Evolutionary conservation across 2,797 vertebrate species (phyloP).

Genomic region (Eurystomus glaucurus): DNA sequence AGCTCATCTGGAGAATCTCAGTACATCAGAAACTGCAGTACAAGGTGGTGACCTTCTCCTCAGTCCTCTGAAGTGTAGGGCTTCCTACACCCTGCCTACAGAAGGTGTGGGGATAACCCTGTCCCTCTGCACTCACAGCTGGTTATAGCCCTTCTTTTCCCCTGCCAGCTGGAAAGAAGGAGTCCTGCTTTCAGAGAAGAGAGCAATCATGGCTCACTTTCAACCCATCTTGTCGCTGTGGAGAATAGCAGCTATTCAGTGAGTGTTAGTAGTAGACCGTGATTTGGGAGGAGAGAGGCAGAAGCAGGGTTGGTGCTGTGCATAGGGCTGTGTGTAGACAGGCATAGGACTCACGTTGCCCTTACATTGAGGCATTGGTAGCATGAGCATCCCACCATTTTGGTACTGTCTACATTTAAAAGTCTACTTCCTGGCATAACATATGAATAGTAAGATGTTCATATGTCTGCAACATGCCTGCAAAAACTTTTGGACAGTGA

Average conservation of each 20-base stretch:
- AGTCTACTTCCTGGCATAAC: not conserved
- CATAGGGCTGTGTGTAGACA: not conserved
- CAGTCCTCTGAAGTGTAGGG: not conserved
- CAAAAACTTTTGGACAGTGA: not conserved
- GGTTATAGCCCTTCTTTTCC: not conserved
- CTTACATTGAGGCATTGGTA: not conserved
- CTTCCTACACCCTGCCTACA: not conserved
- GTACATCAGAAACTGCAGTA: not conserved
- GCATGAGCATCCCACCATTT: not conserved
- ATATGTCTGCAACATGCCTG: not conserved
- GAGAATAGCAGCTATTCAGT: not conserved
- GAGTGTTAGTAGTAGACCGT: not conserved
- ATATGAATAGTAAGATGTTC: not conserved
- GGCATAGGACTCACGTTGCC: not conserved
- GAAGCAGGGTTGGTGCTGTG: not conserved
- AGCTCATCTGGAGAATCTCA: not conserved
- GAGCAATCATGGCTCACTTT: not conserved
- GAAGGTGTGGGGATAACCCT: not conserved
- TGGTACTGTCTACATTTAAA: not conserved
- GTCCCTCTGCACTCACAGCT: rapidly evolving
- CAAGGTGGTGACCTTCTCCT: not conserved
- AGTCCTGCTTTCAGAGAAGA: not conserved
- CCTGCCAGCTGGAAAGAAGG: not conserved
- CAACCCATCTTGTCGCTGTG: rapidly evolving
- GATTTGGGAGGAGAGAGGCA: not conserved